phyloP scores from a whole-genome alignment of 2,797 vertebrate species.

The Buceros bicornis region DNA sequence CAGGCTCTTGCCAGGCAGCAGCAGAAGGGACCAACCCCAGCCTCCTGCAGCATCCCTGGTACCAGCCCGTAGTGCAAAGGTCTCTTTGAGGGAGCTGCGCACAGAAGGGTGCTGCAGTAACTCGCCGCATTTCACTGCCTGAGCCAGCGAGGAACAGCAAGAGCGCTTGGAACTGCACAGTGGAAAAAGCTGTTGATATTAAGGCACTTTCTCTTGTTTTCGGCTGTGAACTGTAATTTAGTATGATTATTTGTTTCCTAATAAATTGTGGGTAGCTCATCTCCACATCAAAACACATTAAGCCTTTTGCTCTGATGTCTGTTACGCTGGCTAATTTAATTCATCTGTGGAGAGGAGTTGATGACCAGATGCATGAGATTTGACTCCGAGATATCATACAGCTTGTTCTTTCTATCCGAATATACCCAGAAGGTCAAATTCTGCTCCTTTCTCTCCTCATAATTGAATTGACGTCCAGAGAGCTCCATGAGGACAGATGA shows the following conservation, averaged over 20 bases:
- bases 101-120: no score
- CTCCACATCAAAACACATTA: background rate
- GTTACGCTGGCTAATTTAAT: background rate
- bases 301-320: background rate
- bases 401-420: background rate
- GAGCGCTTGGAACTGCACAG: rapidly evolving
- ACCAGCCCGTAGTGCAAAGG: background rate
- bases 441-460: background rate
- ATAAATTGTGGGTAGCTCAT: background rate
- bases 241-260: background rate
- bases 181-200: background rate
- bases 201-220: background rate
- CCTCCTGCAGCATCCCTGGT: no score
- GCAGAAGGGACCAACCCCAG: background rate
- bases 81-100: background rate
- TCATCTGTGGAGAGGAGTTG: background rate
- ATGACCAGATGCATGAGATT: background rate
- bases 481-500: background rate
- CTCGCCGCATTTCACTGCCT: background rate
- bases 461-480: background rate
- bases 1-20: background rate
- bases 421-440: background rate
- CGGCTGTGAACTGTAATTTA: background rate
- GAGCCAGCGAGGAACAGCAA: background rate
- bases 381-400: background rate